Conservation (phyloP, 2,113 vertebrate genomes). For the Cynopterus brachyotis region DNA sequence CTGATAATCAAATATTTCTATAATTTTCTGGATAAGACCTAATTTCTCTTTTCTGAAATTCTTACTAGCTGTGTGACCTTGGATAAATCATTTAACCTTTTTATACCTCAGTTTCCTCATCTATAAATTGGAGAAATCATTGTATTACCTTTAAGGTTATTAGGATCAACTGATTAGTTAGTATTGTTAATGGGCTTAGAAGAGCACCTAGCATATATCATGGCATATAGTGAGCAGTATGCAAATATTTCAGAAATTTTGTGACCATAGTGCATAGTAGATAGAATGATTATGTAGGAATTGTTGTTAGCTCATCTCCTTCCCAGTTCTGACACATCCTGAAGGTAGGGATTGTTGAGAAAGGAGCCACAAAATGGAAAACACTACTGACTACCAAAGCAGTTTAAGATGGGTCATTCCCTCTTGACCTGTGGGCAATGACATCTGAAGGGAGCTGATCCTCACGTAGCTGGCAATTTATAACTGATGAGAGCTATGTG, state of each 20-base stretch:
- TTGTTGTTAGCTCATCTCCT: not conserved
- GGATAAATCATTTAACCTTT: not conserved
- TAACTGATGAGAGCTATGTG: not conserved
- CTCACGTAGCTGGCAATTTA: not conserved
- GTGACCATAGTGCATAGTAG: not conserved
- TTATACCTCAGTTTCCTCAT: not conserved
- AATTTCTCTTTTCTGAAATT: not conserved
- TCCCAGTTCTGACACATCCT: not conserved
- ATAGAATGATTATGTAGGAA: not conserved
- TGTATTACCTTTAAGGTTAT: not conserved
- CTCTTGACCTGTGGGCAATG: not conserved
- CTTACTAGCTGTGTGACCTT: not conserved
- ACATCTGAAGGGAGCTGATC: not conserved
- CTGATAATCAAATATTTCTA: not conserved
- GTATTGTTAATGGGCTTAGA: not conserved
- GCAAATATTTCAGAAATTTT: not conserved
- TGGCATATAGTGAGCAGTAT: not conserved
- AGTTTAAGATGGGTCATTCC: not conserved
- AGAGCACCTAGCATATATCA: not conserved
- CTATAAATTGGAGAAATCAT: not conserved
- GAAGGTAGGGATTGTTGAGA: not conserved
- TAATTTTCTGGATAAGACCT: not conserved
- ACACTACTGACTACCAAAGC: not conserved
- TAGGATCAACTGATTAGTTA: not conserved
- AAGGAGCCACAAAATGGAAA: not conserved